A percentile compares a stretch with the other conserved stretches of the same genome.
These are phyloP conservation scores for Polymixis flavicincta DNA, from an alignment of 2,888 invertebrate species.

Conservation along the genomic window DNA sequence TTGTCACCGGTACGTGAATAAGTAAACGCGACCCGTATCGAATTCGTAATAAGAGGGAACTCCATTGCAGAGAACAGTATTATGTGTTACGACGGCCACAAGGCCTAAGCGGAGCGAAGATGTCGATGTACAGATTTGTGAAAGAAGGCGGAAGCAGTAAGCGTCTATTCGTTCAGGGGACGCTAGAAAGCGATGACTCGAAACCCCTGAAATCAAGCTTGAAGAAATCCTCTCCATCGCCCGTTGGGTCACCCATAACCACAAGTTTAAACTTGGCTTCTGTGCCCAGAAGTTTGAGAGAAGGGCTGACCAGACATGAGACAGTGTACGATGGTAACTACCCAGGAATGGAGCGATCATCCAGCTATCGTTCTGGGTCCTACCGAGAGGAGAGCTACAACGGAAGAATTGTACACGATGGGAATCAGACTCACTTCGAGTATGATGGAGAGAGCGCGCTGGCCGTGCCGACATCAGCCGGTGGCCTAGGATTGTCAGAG, in stretches of 20 bases:
- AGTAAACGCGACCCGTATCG: slow-evolving; percentile 78
- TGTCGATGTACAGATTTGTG: slow-evolving; percentile 95
- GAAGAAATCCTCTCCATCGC: slow-evolving; percentile 86
- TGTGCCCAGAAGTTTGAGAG: slow-evolving; percentile 89
- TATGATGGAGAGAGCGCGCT: slow-evolving; percentile 86
- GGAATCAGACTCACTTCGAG: slow-evolving; percentile 89
- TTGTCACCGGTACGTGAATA: slow-evolving; percentile 72
- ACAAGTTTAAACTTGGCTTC: slow-evolving; percentile 91
- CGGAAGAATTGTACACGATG: slow-evolving; percentile 87
- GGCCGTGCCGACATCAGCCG: slow-evolving; percentile 85
- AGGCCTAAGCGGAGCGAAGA: slow-evolving; percentile 82
- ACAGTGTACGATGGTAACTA: slow-evolving; percentile 89
- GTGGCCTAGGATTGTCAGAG: slow-evolving; percentile 87
- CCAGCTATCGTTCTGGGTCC: slow-evolving; percentile 84
- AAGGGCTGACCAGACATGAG: slow-evolving; percentile 88
- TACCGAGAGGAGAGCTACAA: slow-evolving; percentile 86
- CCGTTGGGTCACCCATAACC: slow-evolving; percentile 91
- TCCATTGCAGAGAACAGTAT: slow-evolving; percentile 79
- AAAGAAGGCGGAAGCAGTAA: slow-evolving; percentile 91
- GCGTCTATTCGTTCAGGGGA: slow-evolving; percentile 94
- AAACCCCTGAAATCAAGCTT: slow-evolving; percentile 89
- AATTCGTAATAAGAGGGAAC: slow-evolving; percentile 82
- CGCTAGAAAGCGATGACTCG: slow-evolving; percentile 91
- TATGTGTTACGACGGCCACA: slow-evolving; percentile 81
- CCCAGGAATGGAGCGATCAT: slow-evolving; percentile 85